A percentile compares a stretch with the other conserved stretches of the same genome.
These are phyloP conservation scores for Pseudomyrmex sp. DNA, from an alignment of 1,140 invertebrate genomes.

Conservation along the genomic window DNA sequence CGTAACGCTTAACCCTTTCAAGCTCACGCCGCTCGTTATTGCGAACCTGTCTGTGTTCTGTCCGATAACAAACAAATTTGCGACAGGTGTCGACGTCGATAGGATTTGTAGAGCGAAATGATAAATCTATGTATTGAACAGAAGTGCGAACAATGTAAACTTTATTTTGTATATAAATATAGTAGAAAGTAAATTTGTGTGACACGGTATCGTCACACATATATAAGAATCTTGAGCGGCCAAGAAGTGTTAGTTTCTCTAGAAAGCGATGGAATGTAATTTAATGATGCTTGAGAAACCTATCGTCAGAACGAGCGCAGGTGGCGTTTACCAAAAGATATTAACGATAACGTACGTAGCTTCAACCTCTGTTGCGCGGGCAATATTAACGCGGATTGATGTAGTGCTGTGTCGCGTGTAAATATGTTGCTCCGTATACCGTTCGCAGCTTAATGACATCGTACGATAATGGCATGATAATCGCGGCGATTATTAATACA, in stretches of 20 bases:
- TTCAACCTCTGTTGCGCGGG: conserved; percentile 70
- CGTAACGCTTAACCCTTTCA: conserved; percentile 68
- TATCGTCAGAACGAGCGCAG: conserved; percentile 62
- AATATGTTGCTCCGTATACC: conserved; percentile 72
- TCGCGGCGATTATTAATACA: conserved; percentile 71
- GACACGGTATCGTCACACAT: conserved; percentile 38
- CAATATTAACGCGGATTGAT: conserved; percentile 72
- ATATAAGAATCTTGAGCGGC: conserved; percentile 18
- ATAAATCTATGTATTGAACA: background rate
- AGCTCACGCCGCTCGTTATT: conserved; percentile 45
- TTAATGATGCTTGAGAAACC: conserved; percentile 68
- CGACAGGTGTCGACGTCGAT: conserved; percentile 28
- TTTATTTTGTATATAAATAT: background rate
- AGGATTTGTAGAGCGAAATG: background rate
- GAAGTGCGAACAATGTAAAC: background rate
- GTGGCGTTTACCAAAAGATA: conserved; percentile 65
- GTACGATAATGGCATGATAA: conserved; percentile 72
- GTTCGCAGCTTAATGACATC: conserved; percentile 71
- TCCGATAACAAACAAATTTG: conserved; percentile 38
- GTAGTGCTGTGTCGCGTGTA: conserved; percentile 67
- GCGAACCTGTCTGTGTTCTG: background rate
- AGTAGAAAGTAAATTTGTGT: conserved; percentile 44
- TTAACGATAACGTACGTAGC: conserved; percentile 72
- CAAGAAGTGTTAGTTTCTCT: conserved; percentile 62
- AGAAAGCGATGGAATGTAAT: conserved; percentile 57